Evolutionary conservation across 2,113 vertebrate genomes (phyloP), one percentile per base, ranked within the genome.

Genomic region (Raja brachyura): DNA sequence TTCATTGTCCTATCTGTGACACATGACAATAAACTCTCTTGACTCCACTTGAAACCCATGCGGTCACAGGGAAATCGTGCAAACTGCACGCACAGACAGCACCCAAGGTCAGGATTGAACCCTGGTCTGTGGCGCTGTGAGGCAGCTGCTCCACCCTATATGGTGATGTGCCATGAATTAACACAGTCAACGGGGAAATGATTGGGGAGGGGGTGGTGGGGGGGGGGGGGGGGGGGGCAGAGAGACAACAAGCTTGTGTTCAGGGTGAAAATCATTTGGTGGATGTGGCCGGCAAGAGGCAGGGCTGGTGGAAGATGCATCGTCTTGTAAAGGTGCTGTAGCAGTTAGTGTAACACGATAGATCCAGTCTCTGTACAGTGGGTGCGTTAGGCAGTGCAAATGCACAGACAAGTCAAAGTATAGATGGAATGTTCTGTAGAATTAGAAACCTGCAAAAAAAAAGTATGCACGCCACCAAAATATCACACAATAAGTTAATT

Each of bases 401-500:
- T 68, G 86, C 66, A 92, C 54, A 39, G 10, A 48, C 39, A 74
- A 90, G 70, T 33, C n/a, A 68, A 70, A 68, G 39, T 68, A 68
- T 61, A 68, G 63, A 70, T 92, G 90, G 90, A 92, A 92, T 92
- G 90, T 92, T 54, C 61, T 48, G 18, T 92, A 48, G 54, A 73
- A 92, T 74, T 88, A 73, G 54, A 92, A 92, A 92, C 28, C 68
- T 48, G 33, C 18, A 74, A 74, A 92, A 74, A 74, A 92, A 92
- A 48, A 83, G 97, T 94, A 97, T 95, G 96, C 94, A 97, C 95
- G 97, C 96, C 94, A 94, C 94, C 97, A 96, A 95, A 94, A 94
- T 94, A 95, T 94, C 97, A 95, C 95, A 97, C 97, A 98, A 95
- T 94, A 96, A 96, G 95, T 96, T 95, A 96, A 96, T 95, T 95